Evolutionary conservation across 2,888 invertebrate species (phyloP).

Genomic region (Pachymerium ferrugineum): DNA sequence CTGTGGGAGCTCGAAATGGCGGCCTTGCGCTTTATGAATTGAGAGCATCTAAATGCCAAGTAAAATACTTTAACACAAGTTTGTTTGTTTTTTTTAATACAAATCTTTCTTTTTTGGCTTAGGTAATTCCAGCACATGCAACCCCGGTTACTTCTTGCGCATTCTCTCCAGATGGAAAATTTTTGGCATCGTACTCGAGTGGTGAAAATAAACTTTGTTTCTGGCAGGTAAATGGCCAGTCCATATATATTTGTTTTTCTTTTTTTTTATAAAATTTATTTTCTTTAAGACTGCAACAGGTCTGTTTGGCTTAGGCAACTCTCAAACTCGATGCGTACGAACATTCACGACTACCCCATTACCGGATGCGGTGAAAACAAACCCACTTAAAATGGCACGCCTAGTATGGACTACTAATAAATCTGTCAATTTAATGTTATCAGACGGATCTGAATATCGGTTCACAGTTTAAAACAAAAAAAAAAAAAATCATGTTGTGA

Average conservation of each 20-base stretch:
- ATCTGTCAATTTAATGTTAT: conserved; percentile 86
- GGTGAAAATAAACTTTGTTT: conserved; percentile 90
- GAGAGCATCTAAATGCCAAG: conserved; percentile 83
- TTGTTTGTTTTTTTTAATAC: conserved; percentile 20
- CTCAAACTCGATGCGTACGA: conserved; percentile 92
- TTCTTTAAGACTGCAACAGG: conserved; percentile 62
- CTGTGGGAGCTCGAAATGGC: conserved; percentile 90
- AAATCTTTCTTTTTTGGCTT: conserved; percentile 37
- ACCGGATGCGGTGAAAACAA: conserved; percentile 58
- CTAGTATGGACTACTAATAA: conserved; percentile 94
- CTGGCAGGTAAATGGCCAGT: conserved; percentile 77
- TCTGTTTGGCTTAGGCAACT: conserved; percentile 95
- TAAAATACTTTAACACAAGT: background rate
- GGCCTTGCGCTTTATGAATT: conserved; percentile 92
- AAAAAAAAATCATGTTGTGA: background rate
- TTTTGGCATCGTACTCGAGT: conserved; percentile 90
- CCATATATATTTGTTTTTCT: background rate
- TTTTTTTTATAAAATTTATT: background rate
- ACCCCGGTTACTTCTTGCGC: conserved; percentile 85
- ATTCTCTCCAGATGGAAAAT: conserved; percentile 96
- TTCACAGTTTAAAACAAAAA: conserved; percentile 59
- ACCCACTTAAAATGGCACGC: conserved; percentile 83
- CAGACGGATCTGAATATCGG: conserved; percentile 88
- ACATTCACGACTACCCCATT: conserved; percentile 90
- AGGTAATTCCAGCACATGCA: conserved; percentile 84